Evolutionary conservation across 1,140 invertebrate species (phyloP), one percentile per base, ranked within the genome.

Genomic region (Rhyzopertha dominica): DNA sequence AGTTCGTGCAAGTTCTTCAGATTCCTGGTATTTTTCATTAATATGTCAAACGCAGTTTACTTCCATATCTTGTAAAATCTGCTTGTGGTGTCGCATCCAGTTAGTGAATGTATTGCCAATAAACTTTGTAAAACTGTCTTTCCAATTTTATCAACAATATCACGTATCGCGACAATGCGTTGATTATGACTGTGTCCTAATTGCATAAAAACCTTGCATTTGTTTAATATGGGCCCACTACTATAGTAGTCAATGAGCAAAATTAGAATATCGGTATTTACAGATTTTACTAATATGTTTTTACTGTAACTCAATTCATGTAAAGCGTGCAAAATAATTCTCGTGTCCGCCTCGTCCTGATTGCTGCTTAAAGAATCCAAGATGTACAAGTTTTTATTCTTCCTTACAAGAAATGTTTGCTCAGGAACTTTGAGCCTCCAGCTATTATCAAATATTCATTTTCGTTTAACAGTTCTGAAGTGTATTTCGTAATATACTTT

Each of bases 261-360:
- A 43, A 43, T 43, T 34, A 43, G 13, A 12, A 43, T 30, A 34
- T 43, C 40, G 13, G 40, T 43, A 32, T 43, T 30, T 32, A 43
- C 40, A 32, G 28, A 43, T 20, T 43, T 43, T 23, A 43, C n/a
- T n/a, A 43, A 34, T 14, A 43, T 43, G 20, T 34, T 2, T 24
- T 19, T 38, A 22, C 36, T 38, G 25, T 23, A 38, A 23, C n/a
- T 38, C 13, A 30, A 32, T 34, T 43, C 40, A 32, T 43, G 14
- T 32, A 34, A 19, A 22, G 40, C 40, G 34, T 43, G 40, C n/a
- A 34, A 43, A 43, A 32, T n/a, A 9, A 43, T 43, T 20, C 28
- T 43, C 17, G 40, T 34, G 19, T 43, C 40, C 34, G 40, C 40
- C 20, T 34, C 40, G 31, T 43, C 40, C 13, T 43, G 40, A 5